These are phyloP conservation scores for Pangasius larnaudii DNA, from an alignment of 2,797 vertebrate species.

Conservation along the genomic window DNA sequence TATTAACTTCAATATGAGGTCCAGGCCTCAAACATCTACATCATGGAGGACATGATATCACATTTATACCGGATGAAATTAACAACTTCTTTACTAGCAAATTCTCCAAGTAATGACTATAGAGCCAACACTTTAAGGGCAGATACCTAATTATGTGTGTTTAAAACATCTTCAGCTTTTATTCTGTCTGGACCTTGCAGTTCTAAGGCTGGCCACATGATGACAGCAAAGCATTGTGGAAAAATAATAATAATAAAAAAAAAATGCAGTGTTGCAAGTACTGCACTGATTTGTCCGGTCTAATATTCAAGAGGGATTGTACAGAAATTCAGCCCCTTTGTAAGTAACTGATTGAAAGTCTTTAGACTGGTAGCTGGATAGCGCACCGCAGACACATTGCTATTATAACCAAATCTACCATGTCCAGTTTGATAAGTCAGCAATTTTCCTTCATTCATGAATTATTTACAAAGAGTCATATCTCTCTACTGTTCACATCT, in stretches of 20 bases:
- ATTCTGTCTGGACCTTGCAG: neutral
- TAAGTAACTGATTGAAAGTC: neutral
- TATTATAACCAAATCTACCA: neutral
- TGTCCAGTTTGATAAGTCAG: neutral
- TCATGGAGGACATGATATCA: neutral
- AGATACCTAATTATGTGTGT: neutral
- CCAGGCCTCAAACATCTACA: neutral
- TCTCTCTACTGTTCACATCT: neutral
- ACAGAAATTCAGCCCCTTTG: neutral
- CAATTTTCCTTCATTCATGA: neutral
- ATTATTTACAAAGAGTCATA: neutral
- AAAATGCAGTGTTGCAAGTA: no score
- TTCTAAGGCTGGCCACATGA: constrained; percentile 14
- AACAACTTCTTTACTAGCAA: neutral
- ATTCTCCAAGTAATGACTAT: neutral
- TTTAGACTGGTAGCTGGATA: neutral
- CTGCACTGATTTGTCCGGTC: neutral
- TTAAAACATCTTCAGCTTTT: neutral
- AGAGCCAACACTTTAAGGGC: neutral
- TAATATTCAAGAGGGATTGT: neutral
- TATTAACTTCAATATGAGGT: neutral
- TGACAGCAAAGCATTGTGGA: constrained; percentile 20
- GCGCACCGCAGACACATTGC: neutral
- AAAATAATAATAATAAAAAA: no score
- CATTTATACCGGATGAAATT: neutral